Conservation (phyloP, 2,888 invertebrate genomes). For the Diaprepes abbreviatus region DNA sequence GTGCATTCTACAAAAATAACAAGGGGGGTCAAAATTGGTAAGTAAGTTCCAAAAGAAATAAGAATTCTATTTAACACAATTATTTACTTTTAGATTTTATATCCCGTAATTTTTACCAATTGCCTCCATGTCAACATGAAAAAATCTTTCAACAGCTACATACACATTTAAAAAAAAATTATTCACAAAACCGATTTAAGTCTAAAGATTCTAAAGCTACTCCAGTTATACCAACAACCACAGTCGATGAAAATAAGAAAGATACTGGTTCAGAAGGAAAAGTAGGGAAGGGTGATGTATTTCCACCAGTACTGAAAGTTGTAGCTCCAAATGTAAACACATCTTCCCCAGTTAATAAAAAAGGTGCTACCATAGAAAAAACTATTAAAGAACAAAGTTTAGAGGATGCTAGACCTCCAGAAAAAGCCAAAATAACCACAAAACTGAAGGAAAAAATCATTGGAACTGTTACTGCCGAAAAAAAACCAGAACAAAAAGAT, state of each 20-base stretch:
- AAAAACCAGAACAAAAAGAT: constrained; percentile 55
- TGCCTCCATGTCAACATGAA: not conserved
- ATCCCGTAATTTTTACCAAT: constrained; percentile 16
- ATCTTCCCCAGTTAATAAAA: not conserved
- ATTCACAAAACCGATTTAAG: constrained; percentile 10
- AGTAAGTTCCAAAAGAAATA: no score
- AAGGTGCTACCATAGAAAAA: constrained; percentile 22
- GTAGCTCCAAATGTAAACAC: constrained; percentile 35
- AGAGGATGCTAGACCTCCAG: constrained; percentile 37
- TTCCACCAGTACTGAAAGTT: constrained; percentile 35
- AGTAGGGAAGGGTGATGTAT: constrained; percentile 3
- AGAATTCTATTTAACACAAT: no score
- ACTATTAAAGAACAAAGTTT: constrained; percentile 45
- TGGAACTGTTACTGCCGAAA: constrained; percentile 54
- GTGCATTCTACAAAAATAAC: constrained; percentile 14
- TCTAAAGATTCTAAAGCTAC: constrained; percentile 26
- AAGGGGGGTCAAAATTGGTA: constrained; percentile 19
- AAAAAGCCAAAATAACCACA: constrained; percentile 56
- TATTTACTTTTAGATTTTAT: constrained; percentile 7
- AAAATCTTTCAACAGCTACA: constrained; percentile 14
- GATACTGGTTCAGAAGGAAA: not conserved
- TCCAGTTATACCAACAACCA: constrained; percentile 26
- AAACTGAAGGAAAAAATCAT: constrained; percentile 62
- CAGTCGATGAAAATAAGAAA: constrained; percentile 11
- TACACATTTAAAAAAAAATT: constrained; percentile 2